Evolutionary conservation across 2,797 vertebrate genomes (phyloP), one percentile per base, ranked within the genome.

Genomic region (Malacoraja senta): DNA sequence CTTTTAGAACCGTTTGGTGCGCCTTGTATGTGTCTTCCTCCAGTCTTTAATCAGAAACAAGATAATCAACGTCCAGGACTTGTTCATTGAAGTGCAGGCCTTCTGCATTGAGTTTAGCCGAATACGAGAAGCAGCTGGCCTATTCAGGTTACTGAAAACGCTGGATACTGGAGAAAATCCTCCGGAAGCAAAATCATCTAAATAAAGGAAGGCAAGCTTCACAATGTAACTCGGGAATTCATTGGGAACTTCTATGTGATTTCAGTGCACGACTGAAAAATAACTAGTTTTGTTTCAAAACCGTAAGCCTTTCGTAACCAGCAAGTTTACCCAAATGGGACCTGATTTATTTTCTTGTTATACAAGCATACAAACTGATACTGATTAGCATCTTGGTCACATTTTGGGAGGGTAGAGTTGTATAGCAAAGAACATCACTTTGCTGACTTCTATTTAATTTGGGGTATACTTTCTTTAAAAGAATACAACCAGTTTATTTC

Each of bases 21-120:
- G 99, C 9, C 97, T 99, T 83, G 99, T 99, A 74, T 99, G 99
- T 68, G 99, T 99, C 81, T 99, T 99, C 94, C 98, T 99, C 35
- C 99, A 99, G 95, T 99, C 99, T 1, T 96, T 99, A 95, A 99
- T 99, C 95, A 96, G 99, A 71, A 99, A 99, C 96, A 99, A 99
- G 95, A 99, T 99, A 94, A 99, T 99, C 93, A 99, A 99, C 4
- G 99, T 99, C 29, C 98, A 99, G 97, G 99, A 99, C 96, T 98
- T 99, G 90, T 99, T 99, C 95, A 99, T 99, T 95, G 99, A 99
- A 96, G 99, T 99, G 0, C 99, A 99, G 96, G 99, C 99, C 0
- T 99, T 99, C 95, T 99, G 99, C 93, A 99, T 99, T 1, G 99
- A 99, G 95, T 99, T 99, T 96, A 99, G 99, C 94, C 98, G 99